Percentiles rank a stretch among this genome's conserved stretches.
phyloP scores from a whole-genome alignment of 2,888 invertebrate genomes.

The Sinopyrophorus schimmeli region DNA sequence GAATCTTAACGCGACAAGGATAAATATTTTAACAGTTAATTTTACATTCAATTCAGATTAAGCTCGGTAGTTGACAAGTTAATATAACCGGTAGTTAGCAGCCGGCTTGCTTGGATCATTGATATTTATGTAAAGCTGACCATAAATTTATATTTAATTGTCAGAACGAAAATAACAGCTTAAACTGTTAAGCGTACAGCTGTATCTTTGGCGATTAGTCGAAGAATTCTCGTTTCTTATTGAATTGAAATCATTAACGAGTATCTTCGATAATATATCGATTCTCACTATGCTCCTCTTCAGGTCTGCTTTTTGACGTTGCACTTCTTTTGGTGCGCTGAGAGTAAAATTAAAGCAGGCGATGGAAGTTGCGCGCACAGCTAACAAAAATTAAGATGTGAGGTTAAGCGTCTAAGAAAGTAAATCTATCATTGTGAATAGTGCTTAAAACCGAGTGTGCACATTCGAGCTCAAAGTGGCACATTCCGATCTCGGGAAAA shows the following conservation, averaged over 20 bases:
- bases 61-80: constrained; percentile 46
- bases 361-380: too few species aligned
- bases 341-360: too few species aligned
- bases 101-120: constrained; percentile 41
- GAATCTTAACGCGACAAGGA: constrained; percentile 47
- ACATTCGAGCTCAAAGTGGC: too few species aligned
- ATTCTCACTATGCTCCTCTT: too few species aligned
- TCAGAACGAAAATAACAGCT: constrained; percentile 35
- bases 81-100: constrained; percentile 47
- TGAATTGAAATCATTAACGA: constrained; percentile 18
- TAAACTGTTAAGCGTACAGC: constrained; percentile 23
- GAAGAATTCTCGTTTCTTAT: constrained; percentile 21
- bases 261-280: constrained; percentile 6
- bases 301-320: too few species aligned
- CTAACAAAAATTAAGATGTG: too few species aligned
- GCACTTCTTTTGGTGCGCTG: too few species aligned
- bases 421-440: too few species aligned
- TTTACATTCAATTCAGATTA: constrained; percentile 48
- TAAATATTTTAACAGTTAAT: constrained; percentile 50
- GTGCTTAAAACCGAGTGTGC: too few species aligned
- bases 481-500: too few species aligned
- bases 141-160: constrained; percentile 49
- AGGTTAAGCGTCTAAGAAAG: too few species aligned
- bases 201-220: constrained; percentile 26
- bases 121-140: constrained; percentile 47